phyloP scores from a whole-genome alignment of 2,888 invertebrate genomes.

The Gymnocheta viridis region DNA sequence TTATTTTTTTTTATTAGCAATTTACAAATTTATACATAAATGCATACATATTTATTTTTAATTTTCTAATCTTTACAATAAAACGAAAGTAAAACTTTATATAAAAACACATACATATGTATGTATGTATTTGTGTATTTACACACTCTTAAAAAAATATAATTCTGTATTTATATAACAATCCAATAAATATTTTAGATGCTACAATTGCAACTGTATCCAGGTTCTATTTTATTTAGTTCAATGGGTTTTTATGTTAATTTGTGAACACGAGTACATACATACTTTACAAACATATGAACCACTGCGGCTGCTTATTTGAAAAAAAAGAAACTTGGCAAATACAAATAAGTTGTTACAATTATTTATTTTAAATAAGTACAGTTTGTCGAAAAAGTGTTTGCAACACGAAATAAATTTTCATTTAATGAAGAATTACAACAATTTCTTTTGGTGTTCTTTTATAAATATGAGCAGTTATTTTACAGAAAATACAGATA shows the following conservation, averaged over 20 bases:
- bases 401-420: too few species aligned
- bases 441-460: too few species aligned
- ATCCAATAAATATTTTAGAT: background rate
- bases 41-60: constrained; percentile 34
- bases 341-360: constrained; percentile 31
- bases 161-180: background rate
- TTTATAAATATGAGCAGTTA: too few species aligned
- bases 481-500: too few species aligned
- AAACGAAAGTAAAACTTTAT: constrained; percentile 58
- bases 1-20: background rate
- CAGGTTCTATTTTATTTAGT: constrained; percentile 72
- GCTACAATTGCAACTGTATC: constrained; percentile 34
- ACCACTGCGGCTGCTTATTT: background rate
- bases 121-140: background rate
- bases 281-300: constrained; percentile 7
- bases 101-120: background rate
- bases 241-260: constrained; percentile 79
- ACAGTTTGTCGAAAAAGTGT: background rate
- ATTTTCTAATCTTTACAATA: constrained; percentile 52
- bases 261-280: constrained; percentile 70
- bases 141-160: background rate
- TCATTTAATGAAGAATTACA: too few species aligned
- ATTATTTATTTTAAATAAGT: constrained; percentile 7
- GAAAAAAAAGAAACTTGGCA: constrained; percentile 21
- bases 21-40: background rate